Evolutionary conservation across 2,888 invertebrate genomes (phyloP), one percentile per base, ranked within the genome.

Genomic region (Dryocosmus kuriphilus): DNA sequence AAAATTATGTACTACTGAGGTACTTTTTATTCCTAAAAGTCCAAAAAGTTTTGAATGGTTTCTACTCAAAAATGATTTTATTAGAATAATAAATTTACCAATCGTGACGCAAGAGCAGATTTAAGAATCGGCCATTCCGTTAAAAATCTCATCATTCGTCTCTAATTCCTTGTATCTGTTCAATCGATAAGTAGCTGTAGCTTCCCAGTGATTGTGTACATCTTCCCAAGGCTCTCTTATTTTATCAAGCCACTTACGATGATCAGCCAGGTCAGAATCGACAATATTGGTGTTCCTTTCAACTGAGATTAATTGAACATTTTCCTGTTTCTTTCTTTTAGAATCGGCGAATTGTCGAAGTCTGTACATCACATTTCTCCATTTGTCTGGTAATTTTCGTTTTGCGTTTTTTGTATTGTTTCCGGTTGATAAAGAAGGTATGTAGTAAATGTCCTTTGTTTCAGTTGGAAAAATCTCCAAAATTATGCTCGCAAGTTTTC

Each of bases 331-430:
- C n/a, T n/a, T n/a, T n/a, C n/a, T n/a, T n/a, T n/a, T n/a, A n/a
- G n/a, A n/a, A n/a, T n/a, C n/a, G n/a, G n/a, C n/a, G n/a, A n/a
- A n/a, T n/a, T n/a, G n/a, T 73, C 78, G 24, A 63, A 78, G 57
- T 14, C 38, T 32, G 27, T 62, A 76, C 24, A 76, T 32, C 3
- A 32, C 73, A 46, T 76, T 78, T 24, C 73, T 35, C 78, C 73
- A 76, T 55, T 76, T 78, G 19, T 76, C 76, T 35, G 78, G 41
- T 16, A 78, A 24, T 76, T 78, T 78, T 22, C 78, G 74, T 76
- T 76, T 78, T n/a, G 61, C 11, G 51, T 76, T 78, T 76, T 76
- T 78, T 2, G 61, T 35, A 19, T 51, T 16, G 38, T 76, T 78
- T 24, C 73, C 73, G 46, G 30, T 71, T 16, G 60, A 27, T 14